Evolutionary conservation across 2,888 invertebrate genomes (phyloP).

Genomic region (Syritta pipiens): DNA sequence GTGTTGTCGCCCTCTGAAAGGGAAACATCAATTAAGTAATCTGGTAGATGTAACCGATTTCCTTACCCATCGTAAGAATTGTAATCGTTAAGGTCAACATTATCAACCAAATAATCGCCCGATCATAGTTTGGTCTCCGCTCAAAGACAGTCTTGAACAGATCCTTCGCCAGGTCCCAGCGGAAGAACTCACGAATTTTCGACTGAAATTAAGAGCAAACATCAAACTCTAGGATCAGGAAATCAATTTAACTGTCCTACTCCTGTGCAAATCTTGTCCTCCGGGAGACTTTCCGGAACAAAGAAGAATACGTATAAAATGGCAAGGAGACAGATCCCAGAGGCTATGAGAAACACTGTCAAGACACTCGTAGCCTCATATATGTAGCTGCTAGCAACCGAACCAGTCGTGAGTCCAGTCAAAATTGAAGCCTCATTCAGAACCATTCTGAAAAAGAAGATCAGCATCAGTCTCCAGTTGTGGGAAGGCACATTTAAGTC

Average conservation of each 20-base stretch:
- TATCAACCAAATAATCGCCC: slow-evolving; percentile 77
- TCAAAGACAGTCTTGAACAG: slow-evolving; percentile 76
- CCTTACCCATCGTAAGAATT: slow-evolving; percentile 76
- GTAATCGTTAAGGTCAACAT: slow-evolving; percentile 76
- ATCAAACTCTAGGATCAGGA: slow-evolving; percentile 7
- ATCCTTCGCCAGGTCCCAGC: slow-evolving; percentile 76
- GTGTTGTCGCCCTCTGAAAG: slow-evolving; percentile 75
- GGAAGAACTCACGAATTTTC: slow-evolving; percentile 77
- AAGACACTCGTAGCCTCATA: slow-evolving; percentile 78
- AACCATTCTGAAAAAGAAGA: slow-evolving; percentile 81
- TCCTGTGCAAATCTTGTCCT: slow-evolving; percentile 73
- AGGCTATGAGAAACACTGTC: slow-evolving; percentile 75
- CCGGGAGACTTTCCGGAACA: slow-evolving; percentile 76
- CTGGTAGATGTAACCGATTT: neutral
- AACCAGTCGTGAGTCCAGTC: slow-evolving; percentile 83
- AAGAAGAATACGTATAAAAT: slow-evolving; percentile 74
- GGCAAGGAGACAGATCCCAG: slow-evolving; percentile 72
- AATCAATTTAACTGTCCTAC: too few species aligned
- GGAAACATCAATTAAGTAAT: neutral
- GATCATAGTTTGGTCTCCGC: slow-evolving; percentile 76
- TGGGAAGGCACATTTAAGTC: neutral
- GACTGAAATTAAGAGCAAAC: slow-evolving; percentile 71
- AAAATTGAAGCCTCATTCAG: slow-evolving; percentile 82
- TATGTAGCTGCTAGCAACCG: slow-evolving; percentile 82
- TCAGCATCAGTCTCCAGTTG: neutral